Evolutionary conservation across 2,888 invertebrate species (phyloP).

Genomic region (Melanophora roralis): DNA sequence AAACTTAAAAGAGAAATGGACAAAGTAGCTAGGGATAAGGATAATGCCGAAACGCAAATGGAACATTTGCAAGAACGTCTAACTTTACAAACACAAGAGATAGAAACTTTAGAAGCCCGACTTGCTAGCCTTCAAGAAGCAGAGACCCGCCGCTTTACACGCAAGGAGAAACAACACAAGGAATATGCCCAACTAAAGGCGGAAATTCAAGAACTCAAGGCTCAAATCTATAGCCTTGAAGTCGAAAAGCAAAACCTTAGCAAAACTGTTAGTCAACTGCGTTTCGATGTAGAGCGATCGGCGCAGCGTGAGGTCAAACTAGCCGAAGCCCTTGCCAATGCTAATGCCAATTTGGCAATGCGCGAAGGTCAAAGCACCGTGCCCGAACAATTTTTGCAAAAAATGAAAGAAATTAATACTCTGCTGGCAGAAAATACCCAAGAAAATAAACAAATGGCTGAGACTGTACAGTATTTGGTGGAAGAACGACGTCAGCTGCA

Average conservation of each 20-base stretch:
- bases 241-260: conserved; percentile 70
- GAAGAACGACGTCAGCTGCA: conserved; percentile 79
- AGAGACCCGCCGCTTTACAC: conserved; percentile 73
- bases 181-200: conserved; percentile 72
- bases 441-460: conserved; percentile 79
- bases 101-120: conserved; percentile 78
- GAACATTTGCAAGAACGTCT: conserved; percentile 75
- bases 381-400: conserved; percentile 76
- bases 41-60: conserved; percentile 72
- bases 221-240: conserved; percentile 68
- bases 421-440: conserved; percentile 78
- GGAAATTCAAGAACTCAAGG: conserved; percentile 73
- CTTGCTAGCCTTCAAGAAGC: conserved; percentile 76
- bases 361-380: conserved; percentile 70
- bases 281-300: conserved; percentile 74
- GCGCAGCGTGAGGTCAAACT: conserved; percentile 75
- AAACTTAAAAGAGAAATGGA: conserved; percentile 76
- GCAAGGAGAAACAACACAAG: conserved; percentile 73
- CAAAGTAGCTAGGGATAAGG: conserved; percentile 74
- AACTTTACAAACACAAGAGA: conserved; percentile 75
- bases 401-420: conserved; percentile 79
- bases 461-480: conserved; percentile 75
- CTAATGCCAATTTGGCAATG: conserved; percentile 64
- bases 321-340: conserved; percentile 73
- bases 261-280: conserved; percentile 71